Evolutionary conservation across 2,888 invertebrate genomes (phyloP), one percentile per base, ranked within the genome.

Genomic region (Drosophila niveifrons): DNA sequence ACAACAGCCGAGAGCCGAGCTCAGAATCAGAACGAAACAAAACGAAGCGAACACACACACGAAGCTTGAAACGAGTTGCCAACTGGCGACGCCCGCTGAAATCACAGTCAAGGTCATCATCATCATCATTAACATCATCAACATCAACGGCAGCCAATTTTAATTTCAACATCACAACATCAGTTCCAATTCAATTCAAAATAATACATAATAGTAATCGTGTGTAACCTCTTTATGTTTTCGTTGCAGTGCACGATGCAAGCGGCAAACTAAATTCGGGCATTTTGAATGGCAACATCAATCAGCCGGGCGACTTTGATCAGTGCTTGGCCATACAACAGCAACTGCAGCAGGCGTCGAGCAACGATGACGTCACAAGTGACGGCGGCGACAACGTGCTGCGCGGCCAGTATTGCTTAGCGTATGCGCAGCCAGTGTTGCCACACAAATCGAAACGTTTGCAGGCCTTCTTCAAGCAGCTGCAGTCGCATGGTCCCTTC

Each of bases 261-360:
- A 94, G 94, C 8, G 95, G 94, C n/a, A 95, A 95, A 91, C 87
- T 95, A 34, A 94, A 95, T 36, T 94, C 95, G 10, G 95, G 95
- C 43, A 92, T 95, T 51, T 89, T 95, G 43, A 94, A 93, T 84
- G 95, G 95, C 55, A 95, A 95, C 85, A 93, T 95, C 39, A 95
- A 95, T 92, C 95, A 95, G 82, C 93, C 94, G 47, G 95, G 95
- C 2, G 95, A 92, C 81, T 95, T 92, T 53, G 92, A 92, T 84
- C 92, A 92, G 70, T 92, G 92, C 52, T 52, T 92, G 72, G 78
- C 80, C 48, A 78, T 90, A 3, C 79, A 36, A n/a, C 34, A 34
- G 11, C 11, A 34, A 3, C 10, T 2, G 31, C n/a, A 86, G 15
- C 82, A 87, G 41, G 66, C 75, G 11, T 36, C 56, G n/a, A 6